Percentiles rank a stretch among this genome's conserved stretches.
These are phyloP conservation scores for Sycophila sp. DNA, from an alignment of 1,140 invertebrate species.

Conservation along the genomic window DNA sequence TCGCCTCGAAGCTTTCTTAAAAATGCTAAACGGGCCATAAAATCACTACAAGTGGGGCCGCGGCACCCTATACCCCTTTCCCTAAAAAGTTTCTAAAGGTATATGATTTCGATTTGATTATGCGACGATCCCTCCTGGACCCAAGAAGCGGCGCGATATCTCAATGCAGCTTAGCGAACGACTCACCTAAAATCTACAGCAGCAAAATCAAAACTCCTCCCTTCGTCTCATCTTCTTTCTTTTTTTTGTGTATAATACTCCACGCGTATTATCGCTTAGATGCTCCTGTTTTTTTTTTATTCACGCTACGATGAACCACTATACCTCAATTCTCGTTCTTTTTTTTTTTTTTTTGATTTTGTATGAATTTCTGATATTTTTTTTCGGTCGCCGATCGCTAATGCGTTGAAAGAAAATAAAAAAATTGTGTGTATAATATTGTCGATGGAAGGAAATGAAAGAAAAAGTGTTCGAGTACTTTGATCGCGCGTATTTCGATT, in stretches of 20 bases:
- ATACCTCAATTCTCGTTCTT: too few relatives aligned
- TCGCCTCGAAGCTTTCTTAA: neutral
- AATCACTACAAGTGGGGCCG: neutral
- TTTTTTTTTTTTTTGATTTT: too few relatives aligned
- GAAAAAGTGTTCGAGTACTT: too few relatives aligned
- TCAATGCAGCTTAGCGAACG: constrained; percentile 9
- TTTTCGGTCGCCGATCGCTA: too few relatives aligned
- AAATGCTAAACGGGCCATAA: constrained; percentile 20
- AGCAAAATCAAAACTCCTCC: constrained; percentile 7
- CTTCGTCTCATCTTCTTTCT: neutral
- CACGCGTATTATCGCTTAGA: constrained; percentile 5
- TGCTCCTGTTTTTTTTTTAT: constrained; percentile 16
- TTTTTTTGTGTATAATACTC: neutral
- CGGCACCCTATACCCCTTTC: too few relatives aligned
- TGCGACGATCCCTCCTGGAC: neutral
- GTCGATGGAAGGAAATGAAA: too few relatives aligned
- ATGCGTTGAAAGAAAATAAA: too few relatives aligned
- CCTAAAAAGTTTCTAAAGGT: constrained; percentile 25
- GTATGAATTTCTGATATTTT: too few relatives aligned
- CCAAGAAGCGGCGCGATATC: neutral
- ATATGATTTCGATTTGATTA: neutral
- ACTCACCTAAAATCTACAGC: constrained; percentile 18
- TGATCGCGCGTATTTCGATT: neutral
- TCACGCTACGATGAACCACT: constrained; percentile 24
- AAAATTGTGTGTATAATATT: too few relatives aligned